A percentile compares a stretch with the other conserved stretches of the same genome.
These are phyloP conservation scores for Lathamus discolor DNA, from an alignment of 2,113 vertebrate species.

Conservation along the genomic window DNA sequence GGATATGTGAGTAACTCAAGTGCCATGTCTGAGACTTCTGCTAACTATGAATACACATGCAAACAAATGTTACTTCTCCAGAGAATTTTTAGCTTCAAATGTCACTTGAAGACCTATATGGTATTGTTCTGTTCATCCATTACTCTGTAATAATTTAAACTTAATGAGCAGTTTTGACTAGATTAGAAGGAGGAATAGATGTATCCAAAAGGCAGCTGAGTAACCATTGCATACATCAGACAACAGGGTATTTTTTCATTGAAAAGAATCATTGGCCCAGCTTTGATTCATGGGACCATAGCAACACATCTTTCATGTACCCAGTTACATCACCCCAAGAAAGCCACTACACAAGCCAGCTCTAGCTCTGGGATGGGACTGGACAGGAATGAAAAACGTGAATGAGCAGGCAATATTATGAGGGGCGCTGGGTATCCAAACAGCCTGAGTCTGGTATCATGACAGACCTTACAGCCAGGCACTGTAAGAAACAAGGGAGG, in stretches of 20 bases:
- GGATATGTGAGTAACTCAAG: not conserved
- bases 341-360: not conserved
- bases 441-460: not conserved
- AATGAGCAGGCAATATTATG: not conserved
- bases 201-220: not conserved
- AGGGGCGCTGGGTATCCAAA: not conserved
- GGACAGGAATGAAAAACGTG: not conserved
- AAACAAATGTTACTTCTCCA: not conserved
- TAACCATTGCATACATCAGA: not conserved
- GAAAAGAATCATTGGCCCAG: not conserved
- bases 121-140: not conserved
- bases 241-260: not conserved
- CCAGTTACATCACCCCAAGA: not conserved
- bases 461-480: not conserved
- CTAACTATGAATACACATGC: not conserved
- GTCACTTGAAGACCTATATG: not conserved
- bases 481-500: not conserved
- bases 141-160: not conserved
- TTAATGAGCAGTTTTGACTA: not conserved
- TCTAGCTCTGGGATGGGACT: not conserved
- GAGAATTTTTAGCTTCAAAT: not conserved
- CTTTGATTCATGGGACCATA: not conserved
- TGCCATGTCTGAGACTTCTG: not conserved
- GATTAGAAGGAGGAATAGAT: not conserved
- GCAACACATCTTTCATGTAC: not conserved